phyloP scores from a whole-genome alignment of 2,888 invertebrate genomes.

The Catocala sponsa region DNA sequence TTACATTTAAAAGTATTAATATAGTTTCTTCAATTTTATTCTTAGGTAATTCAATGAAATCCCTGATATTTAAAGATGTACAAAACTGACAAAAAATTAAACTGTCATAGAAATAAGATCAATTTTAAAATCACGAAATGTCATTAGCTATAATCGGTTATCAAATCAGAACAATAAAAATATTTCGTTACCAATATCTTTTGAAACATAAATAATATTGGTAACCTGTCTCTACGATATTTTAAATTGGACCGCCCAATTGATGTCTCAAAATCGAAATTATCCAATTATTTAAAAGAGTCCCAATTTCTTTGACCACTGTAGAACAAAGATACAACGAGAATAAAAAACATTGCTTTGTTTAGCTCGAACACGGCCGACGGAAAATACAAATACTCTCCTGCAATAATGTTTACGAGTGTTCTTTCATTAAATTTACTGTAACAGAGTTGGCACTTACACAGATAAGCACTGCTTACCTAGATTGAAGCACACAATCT shows the following conservation, averaged over 20 bases:
- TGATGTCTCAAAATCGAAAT: constrained; percentile 52
- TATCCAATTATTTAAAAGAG: constrained; percentile 55
- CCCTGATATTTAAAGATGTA: too few relatives aligned
- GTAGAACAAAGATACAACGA: constrained; percentile 48
- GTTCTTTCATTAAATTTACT: constrained; percentile 48
- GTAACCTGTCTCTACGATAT: constrained; percentile 39
- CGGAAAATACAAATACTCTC: constrained; percentile 48
- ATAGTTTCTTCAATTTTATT: too few relatives aligned
- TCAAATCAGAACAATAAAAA: too few relatives aligned
- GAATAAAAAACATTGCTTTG: constrained; percentile 52
- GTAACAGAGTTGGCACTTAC: constrained; percentile 38
- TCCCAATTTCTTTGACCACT: constrained; percentile 55
- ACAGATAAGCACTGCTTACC: constrained; percentile 30
- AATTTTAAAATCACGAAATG: too few relatives aligned
- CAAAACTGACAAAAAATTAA: too few relatives aligned
- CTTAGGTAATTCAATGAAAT: too few relatives aligned
- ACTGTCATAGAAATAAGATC: too few relatives aligned
- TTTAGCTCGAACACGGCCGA: constrained; percentile 47
- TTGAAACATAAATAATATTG: constrained; percentile 10
- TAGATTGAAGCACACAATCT: constrained; percentile 31
- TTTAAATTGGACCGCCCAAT: constrained; percentile 49
- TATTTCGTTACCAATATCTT: too few relatives aligned
- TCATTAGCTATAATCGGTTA: too few relatives aligned
- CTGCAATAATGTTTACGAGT: constrained; percentile 49
- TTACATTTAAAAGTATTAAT: too few relatives aligned